Evolutionary conservation across 2,888 invertebrate genomes (phyloP).

Genomic region (Sympetrum striolatum): DNA sequence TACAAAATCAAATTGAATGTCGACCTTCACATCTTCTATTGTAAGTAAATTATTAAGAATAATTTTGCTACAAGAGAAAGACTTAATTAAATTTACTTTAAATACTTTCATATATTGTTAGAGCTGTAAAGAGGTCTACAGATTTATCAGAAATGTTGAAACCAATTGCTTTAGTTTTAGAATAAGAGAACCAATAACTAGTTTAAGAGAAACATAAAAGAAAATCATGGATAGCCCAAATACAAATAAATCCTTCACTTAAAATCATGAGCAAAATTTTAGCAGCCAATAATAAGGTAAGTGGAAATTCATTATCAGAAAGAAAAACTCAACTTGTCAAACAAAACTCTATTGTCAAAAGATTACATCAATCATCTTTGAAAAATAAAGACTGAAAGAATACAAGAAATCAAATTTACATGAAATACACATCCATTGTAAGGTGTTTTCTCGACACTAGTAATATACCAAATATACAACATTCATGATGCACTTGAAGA

Average conservation of each 20-base stretch:
- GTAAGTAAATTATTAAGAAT: too few relatives aligned
- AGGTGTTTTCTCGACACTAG: neutral
- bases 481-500: neutral
- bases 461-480: neutral
- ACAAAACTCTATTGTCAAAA: conserved; percentile 3
- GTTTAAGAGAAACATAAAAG: too few relatives aligned
- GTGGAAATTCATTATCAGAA: neutral
- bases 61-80: too few relatives aligned
- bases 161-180: too few relatives aligned
- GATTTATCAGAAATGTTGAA: too few relatives aligned
- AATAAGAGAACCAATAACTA: too few relatives aligned
- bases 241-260: neutral
- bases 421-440: neutral
- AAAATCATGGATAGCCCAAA: too few relatives aligned
- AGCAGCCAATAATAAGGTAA: neutral
- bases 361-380: conserved; percentile 8
- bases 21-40: too few relatives aligned
- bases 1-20: too few relatives aligned
- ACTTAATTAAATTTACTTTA: too few relatives aligned
- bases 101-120: too few relatives aligned
- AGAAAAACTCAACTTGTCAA: neutral
- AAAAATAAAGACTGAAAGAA: conserved; percentile 8
- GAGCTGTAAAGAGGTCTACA: too few relatives aligned
- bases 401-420: conserved; percentile 12
- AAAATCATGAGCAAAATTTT: neutral